These are phyloP conservation scores for Aplocera efformata DNA, from an alignment of 2,888 invertebrate species.

Conservation along the genomic window DNA sequence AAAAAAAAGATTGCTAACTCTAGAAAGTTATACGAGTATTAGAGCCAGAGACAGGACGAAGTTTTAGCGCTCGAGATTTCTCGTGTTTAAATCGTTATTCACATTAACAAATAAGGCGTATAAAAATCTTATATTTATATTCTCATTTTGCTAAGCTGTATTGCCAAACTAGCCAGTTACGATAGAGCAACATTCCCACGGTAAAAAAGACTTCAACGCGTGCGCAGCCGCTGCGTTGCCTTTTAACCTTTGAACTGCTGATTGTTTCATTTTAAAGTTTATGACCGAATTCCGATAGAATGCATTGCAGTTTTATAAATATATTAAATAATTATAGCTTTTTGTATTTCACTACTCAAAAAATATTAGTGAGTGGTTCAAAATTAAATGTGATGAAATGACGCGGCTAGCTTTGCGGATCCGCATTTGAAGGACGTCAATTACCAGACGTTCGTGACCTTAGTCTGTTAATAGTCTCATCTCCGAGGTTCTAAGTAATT, in stretches of 20 bases:
- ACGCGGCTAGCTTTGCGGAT: background rate
- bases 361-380: no score
- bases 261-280: slow-evolving; percentile 13
- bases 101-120: no score
- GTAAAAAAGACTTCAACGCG: slow-evolving; percentile 28
- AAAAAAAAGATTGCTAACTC: no score
- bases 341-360: no score
- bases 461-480: no score
- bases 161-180: slow-evolving; percentile 26
- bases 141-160: slow-evolving; percentile 1
- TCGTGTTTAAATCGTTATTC: no score
- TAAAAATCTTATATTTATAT: no score
- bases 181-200: slow-evolving; percentile 26
- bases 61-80: no score
- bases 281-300: slow-evolving; percentile 10
- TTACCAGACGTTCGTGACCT: background rate
- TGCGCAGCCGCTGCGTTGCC: slow-evolving; percentile 18
- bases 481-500: background rate
- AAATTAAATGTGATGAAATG: no score
- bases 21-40: no score
- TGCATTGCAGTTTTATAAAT: background rate
- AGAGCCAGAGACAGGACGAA: no score
- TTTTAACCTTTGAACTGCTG: slow-evolving; percentile 27
- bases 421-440: no score
- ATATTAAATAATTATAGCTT: background rate